Evolutionary conservation across 2,797 vertebrate species (phyloP).

Genomic region (Tachyglossus aculeatus): DNA sequence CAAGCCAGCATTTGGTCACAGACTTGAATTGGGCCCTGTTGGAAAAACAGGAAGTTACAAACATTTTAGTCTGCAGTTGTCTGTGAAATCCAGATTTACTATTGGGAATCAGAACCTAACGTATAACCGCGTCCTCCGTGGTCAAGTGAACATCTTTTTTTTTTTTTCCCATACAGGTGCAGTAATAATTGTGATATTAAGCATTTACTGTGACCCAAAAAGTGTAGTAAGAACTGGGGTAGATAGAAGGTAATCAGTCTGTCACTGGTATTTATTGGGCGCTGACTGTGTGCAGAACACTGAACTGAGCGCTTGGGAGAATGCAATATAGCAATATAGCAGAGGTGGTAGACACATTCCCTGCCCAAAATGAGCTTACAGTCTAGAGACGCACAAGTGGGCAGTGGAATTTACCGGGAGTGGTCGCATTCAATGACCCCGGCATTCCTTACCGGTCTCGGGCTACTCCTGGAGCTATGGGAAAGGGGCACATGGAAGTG

Average conservation of each 20-base stretch:
- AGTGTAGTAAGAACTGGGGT: no score
- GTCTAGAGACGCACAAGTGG: no score
- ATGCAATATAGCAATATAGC: no score
- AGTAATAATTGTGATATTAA: rapidly evolving
- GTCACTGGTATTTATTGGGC: no score
- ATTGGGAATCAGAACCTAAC: not conserved
- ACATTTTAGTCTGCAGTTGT: slow-evolving; percentile 13
- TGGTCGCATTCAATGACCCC: slow-evolving; percentile 11
- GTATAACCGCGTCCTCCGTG: slow-evolving; percentile 11
- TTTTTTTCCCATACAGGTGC: not conserved
- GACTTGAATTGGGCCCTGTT: slow-evolving; percentile 1
- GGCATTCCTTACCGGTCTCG: not conserved
- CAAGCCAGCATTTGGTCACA: not conserved
- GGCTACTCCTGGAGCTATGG: slow-evolving; percentile 1
- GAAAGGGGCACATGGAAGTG: not conserved
- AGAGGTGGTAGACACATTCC: no score
- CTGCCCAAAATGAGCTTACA: no score
- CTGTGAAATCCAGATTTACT: slow-evolving; percentile 12
- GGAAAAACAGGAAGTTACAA: slow-evolving; percentile 1
- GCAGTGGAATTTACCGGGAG: slow-evolving; percentile 9
- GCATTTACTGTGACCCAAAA: no score
- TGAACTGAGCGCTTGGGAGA: no score
- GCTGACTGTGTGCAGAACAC: no score
- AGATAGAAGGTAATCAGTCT: no score
- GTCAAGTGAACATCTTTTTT: not conserved